Evolutionary conservation across 2,797 vertebrate species (phyloP), one percentile per base, ranked within the genome.

Genomic region (Benthosema pterotum): DNA sequence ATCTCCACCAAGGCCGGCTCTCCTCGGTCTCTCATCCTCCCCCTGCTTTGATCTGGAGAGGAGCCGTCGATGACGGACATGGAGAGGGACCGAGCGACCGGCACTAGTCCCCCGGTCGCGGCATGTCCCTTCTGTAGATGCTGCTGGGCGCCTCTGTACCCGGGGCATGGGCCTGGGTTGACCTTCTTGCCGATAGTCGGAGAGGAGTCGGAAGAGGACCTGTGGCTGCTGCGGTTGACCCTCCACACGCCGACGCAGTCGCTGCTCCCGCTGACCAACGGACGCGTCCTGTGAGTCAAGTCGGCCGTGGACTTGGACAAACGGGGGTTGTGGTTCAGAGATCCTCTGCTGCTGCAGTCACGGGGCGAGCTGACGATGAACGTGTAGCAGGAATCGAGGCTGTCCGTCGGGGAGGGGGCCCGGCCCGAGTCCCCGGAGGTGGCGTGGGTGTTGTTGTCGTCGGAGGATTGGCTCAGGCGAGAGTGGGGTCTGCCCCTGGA

Each of bases 331-430:
- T 79, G 66, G 54, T 79, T 91, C 15, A 89, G 55, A 70, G 82
- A 75, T 11, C 73, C 69, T 73, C 58, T 85, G 67, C 64, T 80
- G 50, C 58, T 81, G 50, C 58, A 72, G 17, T 90, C 89, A 25
- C 79, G 74, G 18, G 91, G 83, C n/a, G 90, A 89, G 59, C 86
- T 89, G 16, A 93, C 84, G 4, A 93, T 91, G 59, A 93, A 95
- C 1, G 94, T 95, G 57, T 93, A 93, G 64, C 83, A 91, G 28
- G 93, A 95, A 63, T 92, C 92, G 7, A 94, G 83, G 77, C 93
- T 94, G 58, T 93, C 93, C n/a, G 89, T 64, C 13, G 92, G 91
- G 15, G 93, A 94, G 14, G 84, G 72, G 17, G 91, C 75, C 56
- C 91, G 84, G 3, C 86, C 88, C 22, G 78, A 81, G 63, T 88